A percentile compares a stretch with the other conserved stretches of the same genome.
phyloP scores from a whole-genome alignment of 2,888 invertebrate genomes.

The Thecocarcelia acutangulata region DNA sequence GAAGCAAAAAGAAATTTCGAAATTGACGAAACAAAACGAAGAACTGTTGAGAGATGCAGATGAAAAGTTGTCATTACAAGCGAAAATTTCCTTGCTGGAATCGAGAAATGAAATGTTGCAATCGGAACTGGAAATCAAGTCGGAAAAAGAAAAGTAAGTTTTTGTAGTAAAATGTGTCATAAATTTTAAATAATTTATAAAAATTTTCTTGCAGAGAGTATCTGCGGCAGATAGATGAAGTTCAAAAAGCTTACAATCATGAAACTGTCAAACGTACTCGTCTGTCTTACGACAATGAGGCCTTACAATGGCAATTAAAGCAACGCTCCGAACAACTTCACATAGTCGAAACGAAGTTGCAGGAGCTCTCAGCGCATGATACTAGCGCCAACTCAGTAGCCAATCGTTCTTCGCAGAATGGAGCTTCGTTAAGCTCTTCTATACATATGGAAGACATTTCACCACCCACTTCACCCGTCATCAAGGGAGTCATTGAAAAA shows the following conservation, averaged over 20 bases:
- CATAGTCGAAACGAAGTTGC: conserved; percentile 76
- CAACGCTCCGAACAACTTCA: conserved; percentile 89
- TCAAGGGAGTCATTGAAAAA: conserved; percentile 92
- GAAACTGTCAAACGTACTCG: conserved; percentile 90
- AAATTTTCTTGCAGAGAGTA: conserved; percentile 82
- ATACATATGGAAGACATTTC: conserved; percentile 74
- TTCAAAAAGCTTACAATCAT: conserved; percentile 88
- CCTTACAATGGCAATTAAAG: conserved; percentile 92
- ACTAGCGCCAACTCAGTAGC: conserved; percentile 50
- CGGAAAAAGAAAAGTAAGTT: conserved; percentile 84
- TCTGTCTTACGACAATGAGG: conserved; percentile 91
- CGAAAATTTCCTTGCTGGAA: conserved; percentile 88
- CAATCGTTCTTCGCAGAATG: conserved; percentile 70
- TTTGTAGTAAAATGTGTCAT: not conserved
- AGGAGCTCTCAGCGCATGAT: conserved; percentile 75
- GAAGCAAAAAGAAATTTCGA: conserved; percentile 91
- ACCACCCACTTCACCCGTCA: conserved; percentile 87
- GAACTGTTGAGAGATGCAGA: conserved; percentile 88
- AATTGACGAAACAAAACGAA: conserved; percentile 87
- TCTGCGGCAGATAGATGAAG: conserved; percentile 86
- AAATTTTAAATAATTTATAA: conserved; percentile 18
- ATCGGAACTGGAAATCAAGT: conserved; percentile 84
- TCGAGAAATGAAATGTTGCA: conserved; percentile 93
- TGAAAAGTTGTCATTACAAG: conserved; percentile 86
- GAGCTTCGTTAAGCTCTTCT: conserved; percentile 53